These are phyloP conservation scores for Cyclopterus lumpus DNA, from an alignment of 2,797 vertebrate species.

Conservation along the genomic window DNA sequence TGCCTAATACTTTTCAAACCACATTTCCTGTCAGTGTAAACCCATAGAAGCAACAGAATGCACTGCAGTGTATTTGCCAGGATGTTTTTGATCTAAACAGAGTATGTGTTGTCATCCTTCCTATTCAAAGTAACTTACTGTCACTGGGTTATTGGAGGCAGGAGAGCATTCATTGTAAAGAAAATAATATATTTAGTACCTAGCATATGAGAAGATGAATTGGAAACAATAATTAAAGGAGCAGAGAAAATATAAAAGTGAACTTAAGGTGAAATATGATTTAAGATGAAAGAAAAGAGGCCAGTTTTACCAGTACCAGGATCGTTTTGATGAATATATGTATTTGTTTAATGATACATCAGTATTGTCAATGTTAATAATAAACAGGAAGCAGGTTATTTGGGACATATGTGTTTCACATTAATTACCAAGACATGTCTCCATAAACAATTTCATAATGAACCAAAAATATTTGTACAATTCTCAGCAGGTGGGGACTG, in stretches of 20 bases:
- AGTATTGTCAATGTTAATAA: neutral
- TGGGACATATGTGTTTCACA: neutral
- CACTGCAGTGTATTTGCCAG: neutral
- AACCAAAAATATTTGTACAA: neutral
- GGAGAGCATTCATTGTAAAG: conserved; percentile 24
- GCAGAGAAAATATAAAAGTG: conserved; percentile 11
- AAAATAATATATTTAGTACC: conserved; percentile 29
- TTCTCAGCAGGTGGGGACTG: neutral
- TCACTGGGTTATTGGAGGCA: conserved; percentile 31
- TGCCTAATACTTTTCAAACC: conserved; percentile 40
- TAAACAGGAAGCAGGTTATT: conserved; percentile 9
- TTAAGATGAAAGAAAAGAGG: conserved; percentile 7
- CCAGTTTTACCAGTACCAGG: neutral
- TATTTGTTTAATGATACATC: conserved; percentile 10
- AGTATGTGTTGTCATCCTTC: conserved; percentile 35
- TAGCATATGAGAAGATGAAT: conserved; percentile 19
- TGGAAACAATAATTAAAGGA: conserved; percentile 22
- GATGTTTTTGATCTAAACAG: conserved; percentile 9
- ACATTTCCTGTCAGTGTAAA: conserved; percentile 13
- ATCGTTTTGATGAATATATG: conserved; percentile 5
- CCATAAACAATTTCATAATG: neutral
- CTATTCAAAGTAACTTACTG: conserved; percentile 25
- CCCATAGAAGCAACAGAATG: neutral
- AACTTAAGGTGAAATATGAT: conserved; percentile 1
- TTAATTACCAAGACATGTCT: neutral